Evolutionary conservation across 1,140 invertebrate species (phyloP), one percentile per base, ranked within the genome.

Genomic region (Elysia chlorotica): DNA sequence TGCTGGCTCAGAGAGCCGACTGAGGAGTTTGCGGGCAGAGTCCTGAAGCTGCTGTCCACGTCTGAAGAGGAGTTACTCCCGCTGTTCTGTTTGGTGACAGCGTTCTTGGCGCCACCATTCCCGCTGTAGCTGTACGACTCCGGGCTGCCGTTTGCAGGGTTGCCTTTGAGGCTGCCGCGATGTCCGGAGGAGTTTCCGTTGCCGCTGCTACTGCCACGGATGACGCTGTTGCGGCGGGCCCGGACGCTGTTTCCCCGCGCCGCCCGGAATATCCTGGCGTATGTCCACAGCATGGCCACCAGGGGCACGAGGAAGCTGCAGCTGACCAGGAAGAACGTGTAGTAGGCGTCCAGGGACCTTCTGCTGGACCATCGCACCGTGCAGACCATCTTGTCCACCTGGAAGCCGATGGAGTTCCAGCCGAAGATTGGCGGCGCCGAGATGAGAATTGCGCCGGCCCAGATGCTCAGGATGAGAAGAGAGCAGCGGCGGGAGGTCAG

Each of bases 401-500:
- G 82, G 74, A 82, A 87, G 41, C 78, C 76, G 38, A 85, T 83
- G 35, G 79, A 73, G 62, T 83, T 83, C 81, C 85, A 85, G 35
- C 85, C 83, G 31, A 87, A 48, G 23, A 84, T 38, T 25, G 85
- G 80, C 41, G 84, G 81, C 28, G 79, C 59, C 33, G 86, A 77
- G 77, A 82, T 75, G 62, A 77, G 82, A 5, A 82, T 81, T 6
- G 81, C 81, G 77, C 79, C 74, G 30, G 78, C 67, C 94, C 94
- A 95, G 21, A 86, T 82, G 3, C 89, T 87, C 10, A 90, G 88
- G 63, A 95, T 93, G 37, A 95, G 88, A 0, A 92, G 81, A 2
- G 90, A 90, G 0, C 92, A 92, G 63, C 93, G 91, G 19, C 91
- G 87, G 69, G 92, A 92, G 68, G 94, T 92, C 28, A 96, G 91